Conservation (phyloP, 2,113 vertebrate genomes). For the Xenopus laevis region DNA sequence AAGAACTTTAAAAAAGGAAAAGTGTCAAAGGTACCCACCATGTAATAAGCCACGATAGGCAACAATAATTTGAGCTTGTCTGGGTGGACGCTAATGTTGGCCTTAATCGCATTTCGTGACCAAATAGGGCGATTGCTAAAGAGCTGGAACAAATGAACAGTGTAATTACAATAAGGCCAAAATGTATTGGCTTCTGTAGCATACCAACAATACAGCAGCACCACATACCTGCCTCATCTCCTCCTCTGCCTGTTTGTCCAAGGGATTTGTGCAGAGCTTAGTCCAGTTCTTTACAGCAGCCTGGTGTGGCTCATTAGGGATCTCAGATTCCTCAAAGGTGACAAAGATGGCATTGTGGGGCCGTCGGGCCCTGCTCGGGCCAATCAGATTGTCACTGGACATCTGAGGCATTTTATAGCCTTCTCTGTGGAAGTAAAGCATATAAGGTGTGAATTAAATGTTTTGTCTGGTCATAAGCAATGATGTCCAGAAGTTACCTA, state of each 20-base stretch:
- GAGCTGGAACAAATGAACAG: constrained; percentile 64
- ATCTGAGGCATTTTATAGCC: constrained; percentile 65
- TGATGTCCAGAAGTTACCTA: too few species aligned
- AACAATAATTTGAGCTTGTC: constrained; percentile 93
- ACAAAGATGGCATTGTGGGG: constrained; percentile 92
- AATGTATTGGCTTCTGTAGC: neutral
- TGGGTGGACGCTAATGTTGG: constrained; percentile 84
- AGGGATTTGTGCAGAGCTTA: constrained; percentile 67
- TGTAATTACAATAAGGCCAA: neutral
- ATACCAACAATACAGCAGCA: neutral
- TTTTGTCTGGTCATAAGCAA: too few species aligned
- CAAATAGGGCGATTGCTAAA: constrained; percentile 86
- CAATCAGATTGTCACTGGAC: constrained; percentile 78
- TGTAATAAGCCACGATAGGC: constrained; percentile 86
- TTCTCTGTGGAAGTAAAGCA: constrained; percentile 53
- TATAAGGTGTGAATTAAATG: too few species aligned
- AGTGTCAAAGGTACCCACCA: constrained; percentile 70
- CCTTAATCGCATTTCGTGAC: constrained; percentile 89
- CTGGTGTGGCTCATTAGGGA: constrained; percentile 74
- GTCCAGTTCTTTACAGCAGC: constrained; percentile 79
- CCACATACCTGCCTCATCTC: constrained; percentile 67
- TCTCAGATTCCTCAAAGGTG: constrained; percentile 72
- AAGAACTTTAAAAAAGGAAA: too few species aligned
- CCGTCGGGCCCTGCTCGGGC: constrained; percentile 80
- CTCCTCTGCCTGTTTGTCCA: constrained; percentile 71